Evolutionary conservation across 1,140 invertebrate genomes (phyloP), one percentile per base, ranked within the genome.

Genomic region (Ganaspis sp.): DNA sequence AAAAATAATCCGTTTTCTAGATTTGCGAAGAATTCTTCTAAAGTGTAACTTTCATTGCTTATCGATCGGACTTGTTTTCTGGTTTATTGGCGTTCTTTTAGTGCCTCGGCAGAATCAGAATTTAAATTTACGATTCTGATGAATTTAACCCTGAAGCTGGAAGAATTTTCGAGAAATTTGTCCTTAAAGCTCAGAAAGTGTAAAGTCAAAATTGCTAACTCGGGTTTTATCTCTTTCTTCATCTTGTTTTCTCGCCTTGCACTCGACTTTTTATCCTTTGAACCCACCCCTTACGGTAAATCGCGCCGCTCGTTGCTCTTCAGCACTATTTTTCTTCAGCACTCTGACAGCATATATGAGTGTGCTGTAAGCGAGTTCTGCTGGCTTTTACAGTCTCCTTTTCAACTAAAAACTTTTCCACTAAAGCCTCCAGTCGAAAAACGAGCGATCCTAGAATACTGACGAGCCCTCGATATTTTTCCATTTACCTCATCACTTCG

Each of bases 311-410:
- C 70, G 74, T 17, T 54, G 70, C 78, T 79, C 81, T 84, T 80
- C 79, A 70, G 72, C 78, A 76, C 77, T 79, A 89, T 87, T 87
- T 89, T 84, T 88, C 86, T 86, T 79, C 21, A 83, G 77, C 73
- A 37, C 73, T 79, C 77, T 81, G 83, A 84, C 84, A 75, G 84
- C 81, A 84, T 86, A 84, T 80, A 78, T 76, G 83, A 88, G 82
- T 78, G 77, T 58, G 70, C 79, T 80, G 78, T 87, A 84, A 81
- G 77, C 75, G 75, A 77, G 77, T 79, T 84, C 75, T 45, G 37
- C 17, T 72, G 73, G 75, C 76, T 82, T 80, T 75, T 53, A 77
- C 69, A 74, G 74, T 83, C 77, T 77, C 82, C 80, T 81, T 81
- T 80, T 72, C 70, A 49, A 49, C 45, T 49, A 17, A 75, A 77